phyloP scores from a whole-genome alignment of 2,113 vertebrate genomes.

The Microcebus jonahi region DNA sequence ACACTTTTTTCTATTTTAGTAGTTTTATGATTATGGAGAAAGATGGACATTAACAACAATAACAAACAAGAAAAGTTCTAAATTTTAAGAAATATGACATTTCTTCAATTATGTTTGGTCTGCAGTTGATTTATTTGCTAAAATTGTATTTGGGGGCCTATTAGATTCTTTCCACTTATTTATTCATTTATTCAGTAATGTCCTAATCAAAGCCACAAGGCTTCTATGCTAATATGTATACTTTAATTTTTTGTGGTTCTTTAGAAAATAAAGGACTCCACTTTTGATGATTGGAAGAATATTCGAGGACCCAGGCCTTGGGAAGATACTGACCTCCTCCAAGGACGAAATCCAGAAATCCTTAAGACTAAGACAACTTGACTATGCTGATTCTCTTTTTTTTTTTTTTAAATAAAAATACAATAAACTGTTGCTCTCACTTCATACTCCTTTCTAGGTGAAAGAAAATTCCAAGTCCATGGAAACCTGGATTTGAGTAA shows the following conservation, averaged over 20 bases:
- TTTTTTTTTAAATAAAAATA: conserved; percentile 17
- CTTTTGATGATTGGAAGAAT: conserved; percentile 94
- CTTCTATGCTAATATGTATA: conserved; percentile 52
- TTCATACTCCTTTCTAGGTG: conserved; percentile 3
- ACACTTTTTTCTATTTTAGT: background rate
- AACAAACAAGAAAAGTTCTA: conserved; percentile 35
- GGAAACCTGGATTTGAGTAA: conserved; percentile 26
- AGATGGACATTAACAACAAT: background rate
- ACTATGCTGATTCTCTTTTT: conserved; percentile 52
- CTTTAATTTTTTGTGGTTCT: conserved; percentile 73
- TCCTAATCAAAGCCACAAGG: background rate
- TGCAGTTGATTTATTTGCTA: conserved; percentile 20
- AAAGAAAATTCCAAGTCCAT: background rate
- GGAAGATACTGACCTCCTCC: conserved; percentile 93
- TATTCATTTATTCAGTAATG: background rate
- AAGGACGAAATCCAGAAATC: conserved; percentile 85
- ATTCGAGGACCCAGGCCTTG: conserved; percentile 95
- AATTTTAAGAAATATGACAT: background rate
- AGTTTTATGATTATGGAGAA: background rate
- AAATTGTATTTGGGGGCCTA: background rate
- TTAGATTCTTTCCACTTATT: background rate
- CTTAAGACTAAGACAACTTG: conserved; percentile 76
- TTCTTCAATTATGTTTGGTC: background rate
- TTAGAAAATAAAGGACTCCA: conserved; percentile 90
- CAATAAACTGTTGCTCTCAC: conserved; percentile 32